These are phyloP conservation scores for Brachynemurus nebulosus DNA, from an alignment of 2,888 invertebrate genomes.

Conservation along the genomic window DNA sequence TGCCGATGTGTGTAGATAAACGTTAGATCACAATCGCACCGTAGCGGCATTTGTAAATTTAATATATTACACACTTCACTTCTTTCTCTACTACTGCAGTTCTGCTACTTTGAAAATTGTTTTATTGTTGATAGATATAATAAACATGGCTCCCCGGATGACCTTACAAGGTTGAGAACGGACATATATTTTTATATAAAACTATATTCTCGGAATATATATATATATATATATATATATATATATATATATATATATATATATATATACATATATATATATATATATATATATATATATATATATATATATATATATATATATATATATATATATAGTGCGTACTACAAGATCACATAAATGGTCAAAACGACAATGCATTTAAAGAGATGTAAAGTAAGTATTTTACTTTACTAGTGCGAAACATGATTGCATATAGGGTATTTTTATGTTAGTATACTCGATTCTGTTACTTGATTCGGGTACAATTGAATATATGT, in stretches of 20 bases:
- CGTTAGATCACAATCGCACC: too few species aligned
- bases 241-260: slow-evolving; percentile 2
- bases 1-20: too few species aligned
- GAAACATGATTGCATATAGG: too few species aligned
- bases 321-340: too few species aligned
- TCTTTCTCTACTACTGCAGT: too few species aligned
- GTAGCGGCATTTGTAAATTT: too few species aligned
- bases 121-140: background rate
- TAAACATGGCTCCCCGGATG: background rate
- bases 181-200: slow-evolving; percentile 3
- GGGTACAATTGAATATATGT: too few species aligned
- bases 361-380: background rate
- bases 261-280: slow-evolving; percentile 1
- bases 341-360: background rate
- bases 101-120: background rate
- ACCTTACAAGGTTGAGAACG: slow-evolving; percentile 6
- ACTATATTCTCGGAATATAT: slow-evolving; percentile 5
- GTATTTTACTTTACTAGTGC: background rate
- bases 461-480: too few species aligned
- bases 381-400: background rate
- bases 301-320: too few species aligned
- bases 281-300: slow-evolving; percentile 4
- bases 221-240: slow-evolving; percentile 5
- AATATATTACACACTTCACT: too few species aligned
- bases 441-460: too few species aligned